Evolutionary conservation across 2,113 vertebrate genomes (phyloP), one percentile per base, ranked within the genome.

Genomic region (Chloropsis cyanopogon): DNA sequence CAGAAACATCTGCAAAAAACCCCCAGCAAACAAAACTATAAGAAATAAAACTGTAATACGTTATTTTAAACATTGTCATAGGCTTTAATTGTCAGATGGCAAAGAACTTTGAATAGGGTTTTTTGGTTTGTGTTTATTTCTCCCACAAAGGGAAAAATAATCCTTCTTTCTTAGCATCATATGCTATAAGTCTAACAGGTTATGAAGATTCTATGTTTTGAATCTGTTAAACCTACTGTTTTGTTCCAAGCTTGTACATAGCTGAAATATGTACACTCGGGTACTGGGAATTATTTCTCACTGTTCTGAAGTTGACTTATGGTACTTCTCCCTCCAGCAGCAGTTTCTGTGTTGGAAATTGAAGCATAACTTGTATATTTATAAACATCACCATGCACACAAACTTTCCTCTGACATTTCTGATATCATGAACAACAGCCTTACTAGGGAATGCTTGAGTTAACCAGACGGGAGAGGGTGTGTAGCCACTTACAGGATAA

Each of bases 381-480:
- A 12, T 61, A 75, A 82, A 61, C 12, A 28, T 46, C 3, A 44
- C 25, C 6, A 22, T 7, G 16, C 12, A 18, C 5, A 23, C 12
- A 57, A 26, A 39, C 35, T 71, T 83, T 76, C 49, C n/a, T 65
- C 3, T 49, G n/a, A 7, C 1, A 3, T 57, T 64, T 60, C 26
- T 4, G 3, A 10, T 75, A 19, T 79, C 18, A 25, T 9, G 28
- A 68, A 12, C 8, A n/a, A 23, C 3, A 14, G 5, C 13, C 10
- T 81, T 44, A n/a, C 12, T 35, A 11, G 8, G 10, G 10, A 14
- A 16, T 23, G 12, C n/a, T 66, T 49, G 25, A 42, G 18, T 4
- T 71, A 13, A 49, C 33, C 12, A 9, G n/a, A 81, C 35, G 35
- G 0, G 0, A 44, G 47, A 52, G 16, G 3, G 3, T 23, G 2